Percentiles rank a stretch among this genome's conserved stretches.
Conservation (phyloP, 2,888 invertebrate genomes). For the Chrysodeixis includens region DNA sequence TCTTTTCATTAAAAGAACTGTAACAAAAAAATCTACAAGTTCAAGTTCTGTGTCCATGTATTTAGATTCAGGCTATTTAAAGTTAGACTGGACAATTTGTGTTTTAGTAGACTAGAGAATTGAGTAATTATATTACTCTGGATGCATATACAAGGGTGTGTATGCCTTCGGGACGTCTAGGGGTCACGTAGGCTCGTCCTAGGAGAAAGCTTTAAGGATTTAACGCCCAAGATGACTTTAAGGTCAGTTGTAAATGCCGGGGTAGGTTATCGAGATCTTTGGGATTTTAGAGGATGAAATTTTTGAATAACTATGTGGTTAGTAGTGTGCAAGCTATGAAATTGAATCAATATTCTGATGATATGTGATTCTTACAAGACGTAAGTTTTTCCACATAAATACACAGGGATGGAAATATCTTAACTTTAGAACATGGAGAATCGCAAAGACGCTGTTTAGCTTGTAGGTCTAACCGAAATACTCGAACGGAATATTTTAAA, state of each 20-base stretch:
- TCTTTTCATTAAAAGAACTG: neutral
- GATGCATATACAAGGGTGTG: conserved; percentile 25
- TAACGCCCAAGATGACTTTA: conserved; percentile 1
- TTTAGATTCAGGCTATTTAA: neutral
- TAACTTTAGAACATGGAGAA: too few species aligned
- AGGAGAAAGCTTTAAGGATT: neutral
- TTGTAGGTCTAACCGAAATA: too few species aligned
- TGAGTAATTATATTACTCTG: neutral
- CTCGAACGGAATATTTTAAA: too few species aligned
- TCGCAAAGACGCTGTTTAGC: too few species aligned
- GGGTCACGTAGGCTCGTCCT: conserved; percentile 30
- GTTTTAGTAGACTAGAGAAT: neutral
- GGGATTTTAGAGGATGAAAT: too few species aligned
- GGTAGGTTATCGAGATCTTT: neutral
- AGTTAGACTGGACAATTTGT: neutral
- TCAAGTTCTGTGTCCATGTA: neutral
- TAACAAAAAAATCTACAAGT: neutral
- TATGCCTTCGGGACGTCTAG: conserved; percentile 9
- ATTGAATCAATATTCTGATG: too few species aligned
- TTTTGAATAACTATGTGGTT: too few species aligned
- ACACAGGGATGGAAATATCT: too few species aligned
- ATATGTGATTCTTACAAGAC: too few species aligned
- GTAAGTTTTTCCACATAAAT: too few species aligned
- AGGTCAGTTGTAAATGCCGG: neutral
- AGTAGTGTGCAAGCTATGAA: too few species aligned